Evolutionary conservation across 2,113 vertebrate species (phyloP).

Genomic region (Willisornis vidua): DNA sequence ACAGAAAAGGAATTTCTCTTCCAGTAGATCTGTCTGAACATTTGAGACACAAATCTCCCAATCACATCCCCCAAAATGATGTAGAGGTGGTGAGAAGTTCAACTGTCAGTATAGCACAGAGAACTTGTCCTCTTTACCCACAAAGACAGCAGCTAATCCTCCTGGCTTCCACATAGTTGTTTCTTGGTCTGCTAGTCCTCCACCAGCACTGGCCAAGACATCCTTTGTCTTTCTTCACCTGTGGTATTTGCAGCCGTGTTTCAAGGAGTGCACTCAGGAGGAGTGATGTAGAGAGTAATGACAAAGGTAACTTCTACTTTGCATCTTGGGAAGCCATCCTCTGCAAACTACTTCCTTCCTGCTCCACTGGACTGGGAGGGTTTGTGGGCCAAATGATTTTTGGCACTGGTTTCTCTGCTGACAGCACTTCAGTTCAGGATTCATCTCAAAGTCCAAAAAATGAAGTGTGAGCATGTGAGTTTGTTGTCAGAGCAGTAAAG

Average conservation of each 20-base stretch:
- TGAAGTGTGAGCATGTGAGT: not conserved
- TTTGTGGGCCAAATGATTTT: not conserved
- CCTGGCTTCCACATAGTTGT: not conserved
- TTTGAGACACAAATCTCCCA: not conserved
- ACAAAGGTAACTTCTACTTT: not conserved
- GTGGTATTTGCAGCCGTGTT: not conserved
- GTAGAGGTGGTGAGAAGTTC: not conserved
- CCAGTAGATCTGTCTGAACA: not conserved
- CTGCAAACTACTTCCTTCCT: not conserved
- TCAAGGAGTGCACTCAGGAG: not conserved
- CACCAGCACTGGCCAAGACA: not conserved
- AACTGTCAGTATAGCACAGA: not conserved
- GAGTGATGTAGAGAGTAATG: not conserved
- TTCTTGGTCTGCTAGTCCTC: not conserved
- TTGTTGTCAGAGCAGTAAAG: not conserved
- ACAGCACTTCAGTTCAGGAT: not conserved
- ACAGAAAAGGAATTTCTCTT: not conserved
- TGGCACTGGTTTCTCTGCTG: not conserved
- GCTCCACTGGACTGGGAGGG: not conserved
- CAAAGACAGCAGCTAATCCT: not conserved
- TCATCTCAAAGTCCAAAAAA: not conserved
- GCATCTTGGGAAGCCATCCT: not conserved
- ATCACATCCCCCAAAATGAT: not conserved
- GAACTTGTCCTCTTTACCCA: not conserved
- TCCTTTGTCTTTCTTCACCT: not conserved